Percentiles rank a stretch among this genome's conserved stretches.
phyloP scores from a whole-genome alignment of 1,140 invertebrate species.

The Elymnias hypermnestra region DNA sequence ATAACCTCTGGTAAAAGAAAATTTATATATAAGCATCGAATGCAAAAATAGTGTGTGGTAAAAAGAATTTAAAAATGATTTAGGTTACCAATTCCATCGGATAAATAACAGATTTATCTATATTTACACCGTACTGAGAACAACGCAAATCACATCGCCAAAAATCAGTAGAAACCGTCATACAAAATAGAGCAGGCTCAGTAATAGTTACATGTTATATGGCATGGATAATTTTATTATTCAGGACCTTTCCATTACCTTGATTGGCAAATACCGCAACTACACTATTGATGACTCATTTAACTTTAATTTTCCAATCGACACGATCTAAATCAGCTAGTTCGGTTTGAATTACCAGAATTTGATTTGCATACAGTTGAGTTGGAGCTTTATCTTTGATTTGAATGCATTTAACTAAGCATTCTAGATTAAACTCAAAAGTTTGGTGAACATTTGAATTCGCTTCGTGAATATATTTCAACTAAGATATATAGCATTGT shows the following conservation, averaged over 20 bases:
- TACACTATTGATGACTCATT: constrained; percentile 19
- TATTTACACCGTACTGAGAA: no score
- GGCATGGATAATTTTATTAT: constrained; percentile 26
- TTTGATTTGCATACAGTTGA: background rate
- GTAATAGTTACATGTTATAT: constrained; percentile 16
- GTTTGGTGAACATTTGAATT: background rate
- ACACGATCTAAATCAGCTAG: constrained; percentile 1
- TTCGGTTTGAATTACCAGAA: background rate
- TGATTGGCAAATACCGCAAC: constrained; percentile 12
- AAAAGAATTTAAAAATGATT: no score
- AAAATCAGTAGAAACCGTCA: background rate
- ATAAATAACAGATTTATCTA: no score
- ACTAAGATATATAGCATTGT: no score
- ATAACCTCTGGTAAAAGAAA: no score
- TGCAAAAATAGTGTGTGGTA: no score
- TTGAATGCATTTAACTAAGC: background rate
- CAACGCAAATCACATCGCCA: background rate
- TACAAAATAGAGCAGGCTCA: background rate
- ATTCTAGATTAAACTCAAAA: background rate
- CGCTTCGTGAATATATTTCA: no score
- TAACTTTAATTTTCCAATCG: constrained; percentile 25
- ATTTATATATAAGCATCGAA: no score
- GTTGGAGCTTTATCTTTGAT: background rate
- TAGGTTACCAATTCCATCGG: no score
- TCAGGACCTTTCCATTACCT: constrained; percentile 21